A percentile compares a stretch with the other conserved stretches of the same genome.
Evolutionary conservation across 2,888 invertebrate species (phyloP).

Genomic region (Leucania comma): DNA sequence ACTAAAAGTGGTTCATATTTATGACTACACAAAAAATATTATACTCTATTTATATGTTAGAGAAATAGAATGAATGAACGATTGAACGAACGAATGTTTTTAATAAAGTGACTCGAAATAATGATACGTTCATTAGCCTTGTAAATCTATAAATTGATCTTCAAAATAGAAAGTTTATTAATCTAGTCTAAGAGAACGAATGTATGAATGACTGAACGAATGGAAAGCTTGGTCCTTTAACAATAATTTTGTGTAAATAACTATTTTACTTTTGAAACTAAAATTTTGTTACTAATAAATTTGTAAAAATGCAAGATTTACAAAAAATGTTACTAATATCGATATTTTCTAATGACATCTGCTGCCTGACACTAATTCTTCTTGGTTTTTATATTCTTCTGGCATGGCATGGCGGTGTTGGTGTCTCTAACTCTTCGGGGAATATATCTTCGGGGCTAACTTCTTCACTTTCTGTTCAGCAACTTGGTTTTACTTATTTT

Average conservation of each 20-base stretch:
- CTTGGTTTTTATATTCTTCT: constrained; percentile 30
- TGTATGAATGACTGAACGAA: constrained; percentile 7
- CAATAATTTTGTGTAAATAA: constrained; percentile 20
- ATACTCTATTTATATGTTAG: not conserved
- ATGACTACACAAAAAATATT: not conserved
- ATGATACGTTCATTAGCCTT: not conserved
- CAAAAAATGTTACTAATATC: constrained; percentile 34
- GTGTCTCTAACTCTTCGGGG: constrained; percentile 59
- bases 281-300: constrained; percentile 43
- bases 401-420: constrained; percentile 78
- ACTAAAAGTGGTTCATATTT: too few relatives aligned
- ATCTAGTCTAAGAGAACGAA: not conserved
- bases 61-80: not conserved
- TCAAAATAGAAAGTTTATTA: not conserved
- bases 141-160: not conserved
- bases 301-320: not conserved
- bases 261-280: constrained; percentile 20
- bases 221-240: constrained; percentile 29
- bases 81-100: not conserved
- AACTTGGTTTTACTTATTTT: constrained; percentile 14
- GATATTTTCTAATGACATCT: constrained; percentile 36
- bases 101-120: not conserved
- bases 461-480: constrained; percentile 23
- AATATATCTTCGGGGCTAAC: constrained; percentile 27
- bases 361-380: constrained; percentile 53